Evolutionary conservation across 2,113 vertebrate genomes (phyloP).

Genomic region (Brachyistius frenatus): DNA sequence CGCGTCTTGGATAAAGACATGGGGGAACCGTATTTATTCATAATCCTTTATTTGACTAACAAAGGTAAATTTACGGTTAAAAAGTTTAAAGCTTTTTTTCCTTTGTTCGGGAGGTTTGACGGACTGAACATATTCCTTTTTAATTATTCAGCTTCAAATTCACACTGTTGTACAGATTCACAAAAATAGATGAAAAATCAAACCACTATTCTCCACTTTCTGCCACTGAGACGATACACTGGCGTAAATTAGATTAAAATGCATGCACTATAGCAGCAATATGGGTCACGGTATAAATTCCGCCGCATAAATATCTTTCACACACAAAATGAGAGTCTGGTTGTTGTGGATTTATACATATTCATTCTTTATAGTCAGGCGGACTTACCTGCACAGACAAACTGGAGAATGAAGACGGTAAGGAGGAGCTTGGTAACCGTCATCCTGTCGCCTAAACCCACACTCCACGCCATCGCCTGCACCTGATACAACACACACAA

Average conservation of each 20-base stretch:
- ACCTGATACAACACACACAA: constrained; percentile 54
- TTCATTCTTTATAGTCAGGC: not conserved
- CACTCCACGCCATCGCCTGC: constrained; percentile 79
- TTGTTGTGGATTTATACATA: not conserved
- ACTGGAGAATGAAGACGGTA: constrained; percentile 77
- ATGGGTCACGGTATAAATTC: constrained; percentile 12
- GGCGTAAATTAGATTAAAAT: constrained; percentile 5
- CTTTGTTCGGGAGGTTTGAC: constrained; percentile 12
- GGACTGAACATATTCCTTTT: constrained; percentile 11
- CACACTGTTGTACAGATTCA: not conserved
- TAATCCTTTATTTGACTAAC: constrained; percentile 18
- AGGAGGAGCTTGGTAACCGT: constrained; percentile 79
- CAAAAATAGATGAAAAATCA: not conserved
- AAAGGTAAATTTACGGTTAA: constrained; percentile 8
- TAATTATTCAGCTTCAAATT: constrained; percentile 35
- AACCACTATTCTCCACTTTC: not conserved
- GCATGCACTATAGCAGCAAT: constrained; percentile 1
- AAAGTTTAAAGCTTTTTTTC: constrained; percentile 15
- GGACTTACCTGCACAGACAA: constrained; percentile 81
- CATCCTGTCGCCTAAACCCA: constrained; percentile 78
- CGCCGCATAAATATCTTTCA: constrained; percentile 3
- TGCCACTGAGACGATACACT: not conserved
- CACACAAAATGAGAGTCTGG: not conserved
- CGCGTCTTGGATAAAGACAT: constrained; percentile 5
- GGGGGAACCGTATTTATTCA: not conserved